Evolutionary conservation across 2,888 invertebrate genomes (phyloP).

Genomic region (Papilio protenor): DNA sequence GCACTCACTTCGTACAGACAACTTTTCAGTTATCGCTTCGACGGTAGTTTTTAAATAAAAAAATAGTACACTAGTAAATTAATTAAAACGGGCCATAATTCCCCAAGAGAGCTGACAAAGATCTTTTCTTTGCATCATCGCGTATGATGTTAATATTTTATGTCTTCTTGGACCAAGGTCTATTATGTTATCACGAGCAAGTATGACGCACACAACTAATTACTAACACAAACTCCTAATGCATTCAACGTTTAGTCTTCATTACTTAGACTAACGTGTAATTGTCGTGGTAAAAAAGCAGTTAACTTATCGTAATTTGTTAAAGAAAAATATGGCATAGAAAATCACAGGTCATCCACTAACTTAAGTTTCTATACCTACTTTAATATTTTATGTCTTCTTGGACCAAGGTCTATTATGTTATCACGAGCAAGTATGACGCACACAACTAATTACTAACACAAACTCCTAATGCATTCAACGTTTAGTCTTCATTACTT

Average conservation of each 20-base stretch:
- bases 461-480: slow-evolving; percentile 24
- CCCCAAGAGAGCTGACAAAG: background rate
- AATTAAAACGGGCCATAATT: background rate
- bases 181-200: slow-evolving; percentile 19
- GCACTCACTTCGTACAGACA: background rate
- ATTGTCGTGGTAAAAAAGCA: slow-evolving; percentile 29
- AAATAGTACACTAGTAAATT: background rate
- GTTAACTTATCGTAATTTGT: slow-evolving; percentile 18
- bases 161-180: background rate
- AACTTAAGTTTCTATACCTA: background rate
- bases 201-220: slow-evolving; percentile 37
- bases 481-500: slow-evolving; percentile 23
- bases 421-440: slow-evolving; percentile 33
- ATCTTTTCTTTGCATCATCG: background rate
- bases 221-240: slow-evolving; percentile 22
- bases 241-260: slow-evolving; percentile 24
- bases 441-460: slow-evolving; percentile 29
- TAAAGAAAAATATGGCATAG: background rate
- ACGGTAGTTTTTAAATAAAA: background rate
- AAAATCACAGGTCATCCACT: slow-evolving; percentile 1
- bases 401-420: background rate
- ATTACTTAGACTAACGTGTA: slow-evolving; percentile 26
- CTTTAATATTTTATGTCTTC: background rate
- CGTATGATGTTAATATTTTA: slow-evolving; percentile 4
- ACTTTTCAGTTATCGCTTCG: background rate